Percentiles rank a stretch among this genome's conserved stretches.
Conservation (phyloP, 1,140 invertebrate genomes). For the Antheraea mylitta region DNA sequence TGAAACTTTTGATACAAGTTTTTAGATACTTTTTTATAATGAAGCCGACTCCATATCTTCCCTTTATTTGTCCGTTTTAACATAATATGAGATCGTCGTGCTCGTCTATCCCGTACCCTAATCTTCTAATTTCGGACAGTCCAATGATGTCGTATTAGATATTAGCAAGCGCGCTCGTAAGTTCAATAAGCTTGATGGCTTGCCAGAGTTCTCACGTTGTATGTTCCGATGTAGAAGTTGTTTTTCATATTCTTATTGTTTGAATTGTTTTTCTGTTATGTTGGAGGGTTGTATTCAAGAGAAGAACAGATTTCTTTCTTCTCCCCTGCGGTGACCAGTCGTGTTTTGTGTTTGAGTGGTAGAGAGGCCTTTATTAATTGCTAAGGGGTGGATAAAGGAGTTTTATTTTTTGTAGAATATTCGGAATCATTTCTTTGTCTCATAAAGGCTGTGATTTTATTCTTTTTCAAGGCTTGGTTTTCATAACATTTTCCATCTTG, state of each 20-base stretch:
- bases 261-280: not conserved
- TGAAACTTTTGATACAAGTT: slow-evolving; percentile 11
- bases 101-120: slow-evolving; percentile 16
- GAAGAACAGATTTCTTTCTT: slow-evolving; percentile 5
- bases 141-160: slow-evolving; percentile 13
- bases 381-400: not conserved
- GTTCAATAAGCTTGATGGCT: slow-evolving; percentile 20
- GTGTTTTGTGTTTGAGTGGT: not conserved
- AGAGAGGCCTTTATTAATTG: not conserved
- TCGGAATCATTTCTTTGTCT: not conserved
- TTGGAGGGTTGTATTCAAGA: slow-evolving; percentile 10
- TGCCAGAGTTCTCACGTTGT: slow-evolving; percentile 21
- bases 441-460: slow-evolving; percentile 2
- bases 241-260: slow-evolving; percentile 3
- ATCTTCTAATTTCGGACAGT: not conserved
- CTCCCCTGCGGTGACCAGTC: slow-evolving; percentile 7
- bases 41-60: slow-evolving; percentile 20
- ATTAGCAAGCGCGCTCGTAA: slow-evolving; percentile 16
- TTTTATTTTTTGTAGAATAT: not conserved
- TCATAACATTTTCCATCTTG: not conserved
- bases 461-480: slow-evolving; percentile 4
- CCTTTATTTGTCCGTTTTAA: slow-evolving; percentile 11
- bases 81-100: slow-evolving; percentile 16
- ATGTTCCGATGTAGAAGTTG: not conserved
- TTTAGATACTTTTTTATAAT: slow-evolving; percentile 16